A percentile compares a stretch with the other conserved stretches of the same genome.
Evolutionary conservation across 2,888 invertebrate genomes (phyloP).

Genomic region (Nymphalis c-album): DNA sequence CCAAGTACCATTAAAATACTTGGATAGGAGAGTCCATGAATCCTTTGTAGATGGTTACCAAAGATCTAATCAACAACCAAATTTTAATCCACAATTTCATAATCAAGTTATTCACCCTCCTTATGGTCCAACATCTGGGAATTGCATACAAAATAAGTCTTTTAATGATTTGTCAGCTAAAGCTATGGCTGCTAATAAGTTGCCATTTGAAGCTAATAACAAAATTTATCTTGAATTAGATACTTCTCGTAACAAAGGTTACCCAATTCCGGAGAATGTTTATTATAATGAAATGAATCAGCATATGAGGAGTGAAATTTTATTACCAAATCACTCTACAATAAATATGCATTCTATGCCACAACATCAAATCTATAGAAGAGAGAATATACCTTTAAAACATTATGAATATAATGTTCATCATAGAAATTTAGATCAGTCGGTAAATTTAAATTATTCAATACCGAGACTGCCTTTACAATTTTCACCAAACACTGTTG

Average conservation of each 20-base stretch:
- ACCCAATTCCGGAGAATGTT: slow-evolving; percentile 57
- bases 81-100: slow-evolving; percentile 59
- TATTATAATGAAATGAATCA: slow-evolving; percentile 64
- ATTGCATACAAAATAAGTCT: slow-evolving; percentile 62
- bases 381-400: slow-evolving; percentile 59
- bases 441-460: slow-evolving; percentile 54
- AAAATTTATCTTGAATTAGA: slow-evolving; percentile 70
- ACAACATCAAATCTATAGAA: slow-evolving; percentile 63
- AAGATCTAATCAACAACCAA: slow-evolving; percentile 60
- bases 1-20: slow-evolving; percentile 62
- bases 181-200: slow-evolving; percentile 57
- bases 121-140: slow-evolving; percentile 62
- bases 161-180: slow-evolving; percentile 61
- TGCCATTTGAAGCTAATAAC: slow-evolving; percentile 59
- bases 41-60: slow-evolving; percentile 65
- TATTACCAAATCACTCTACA: slow-evolving; percentile 60
- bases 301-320: slow-evolving; percentile 58
- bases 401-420: slow-evolving; percentile 64
- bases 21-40: slow-evolving; percentile 65
- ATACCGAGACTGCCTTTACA: slow-evolving; percentile 62
- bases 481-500: slow-evolving; percentile 69
- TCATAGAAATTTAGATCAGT: slow-evolving; percentile 61
- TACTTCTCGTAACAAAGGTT: slow-evolving; percentile 56
- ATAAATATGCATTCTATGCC: slow-evolving; percentile 58
- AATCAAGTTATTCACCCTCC: slow-evolving; percentile 65